Conservation (phyloP, 2,113 vertebrate species). For the Phaethornis superciliosus region DNA sequence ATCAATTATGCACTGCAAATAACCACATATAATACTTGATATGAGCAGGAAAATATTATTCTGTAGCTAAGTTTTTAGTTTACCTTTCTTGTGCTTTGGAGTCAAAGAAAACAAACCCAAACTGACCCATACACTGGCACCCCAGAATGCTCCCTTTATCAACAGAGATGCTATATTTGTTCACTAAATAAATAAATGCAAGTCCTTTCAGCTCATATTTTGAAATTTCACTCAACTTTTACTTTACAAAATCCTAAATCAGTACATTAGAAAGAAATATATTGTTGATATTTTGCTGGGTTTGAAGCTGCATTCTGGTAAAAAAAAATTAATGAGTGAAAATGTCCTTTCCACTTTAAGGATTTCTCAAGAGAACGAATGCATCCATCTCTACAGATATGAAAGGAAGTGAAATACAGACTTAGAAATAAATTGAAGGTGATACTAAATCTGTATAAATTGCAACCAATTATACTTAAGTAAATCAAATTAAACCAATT, state of each 20-base stretch:
- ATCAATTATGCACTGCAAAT: background rate
- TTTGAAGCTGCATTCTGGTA: background rate
- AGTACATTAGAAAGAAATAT: background rate
- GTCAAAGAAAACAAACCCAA: background rate
- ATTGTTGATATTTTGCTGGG: background rate
- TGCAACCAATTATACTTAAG: background rate
- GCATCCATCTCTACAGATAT: background rate
- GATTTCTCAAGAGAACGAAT: background rate
- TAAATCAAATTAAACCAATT: conserved; percentile 13
- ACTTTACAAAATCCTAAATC: background rate
- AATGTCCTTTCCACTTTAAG: background rate
- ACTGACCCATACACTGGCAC: background rate
- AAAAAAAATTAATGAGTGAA: background rate
- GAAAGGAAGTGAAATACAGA: background rate
- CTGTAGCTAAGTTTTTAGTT: background rate
- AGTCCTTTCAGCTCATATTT: background rate
- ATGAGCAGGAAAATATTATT: background rate
- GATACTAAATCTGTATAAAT: background rate
- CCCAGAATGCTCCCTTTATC: background rate
- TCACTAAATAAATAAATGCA: background rate
- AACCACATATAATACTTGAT: background rate
- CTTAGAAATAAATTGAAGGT: background rate
- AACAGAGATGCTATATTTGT: background rate
- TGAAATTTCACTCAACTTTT: background rate
- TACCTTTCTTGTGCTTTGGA: background rate